Conservation (phyloP, 2,888 invertebrate species). For the Pristionchus maxplancki region DNA sequence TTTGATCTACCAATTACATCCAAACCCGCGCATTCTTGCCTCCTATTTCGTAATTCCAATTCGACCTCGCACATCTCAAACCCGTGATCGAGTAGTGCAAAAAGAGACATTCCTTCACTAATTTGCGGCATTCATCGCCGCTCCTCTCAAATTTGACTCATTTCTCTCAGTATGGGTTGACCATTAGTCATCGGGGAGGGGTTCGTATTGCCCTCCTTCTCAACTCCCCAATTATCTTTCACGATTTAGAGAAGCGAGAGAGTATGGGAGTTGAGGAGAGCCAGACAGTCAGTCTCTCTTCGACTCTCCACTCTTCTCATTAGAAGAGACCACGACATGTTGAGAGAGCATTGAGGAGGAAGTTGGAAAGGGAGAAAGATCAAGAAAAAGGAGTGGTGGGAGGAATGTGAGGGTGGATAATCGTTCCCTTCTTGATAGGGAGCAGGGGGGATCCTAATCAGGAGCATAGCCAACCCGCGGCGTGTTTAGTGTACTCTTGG, state of each 20-base stretch:
- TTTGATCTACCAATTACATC: neutral
- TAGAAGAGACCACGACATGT: neutral
- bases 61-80: conserved; percentile 2
- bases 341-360: neutral
- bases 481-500: too few species aligned
- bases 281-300: neutral
- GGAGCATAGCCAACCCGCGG: too few species aligned
- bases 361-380: neutral
- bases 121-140: neutral
- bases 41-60: neutral
- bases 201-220: neutral
- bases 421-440: neutral
- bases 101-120: neutral
- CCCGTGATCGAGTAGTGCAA: conserved; percentile 13
- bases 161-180: conserved; percentile 16
- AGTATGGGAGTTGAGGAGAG: neutral
- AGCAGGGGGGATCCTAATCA: too few species aligned
- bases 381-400: neutral
- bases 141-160: neutral
- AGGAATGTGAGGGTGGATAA: conserved; percentile 32
- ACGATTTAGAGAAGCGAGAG: neutral
- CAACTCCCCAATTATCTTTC: neutral
- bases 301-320: neutral
- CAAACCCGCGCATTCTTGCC: neutral
- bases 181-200: neutral